These are phyloP conservation scores for Himalopsyche kuldschensis DNA, from an alignment of 2,888 invertebrate species.

Conservation along the genomic window DNA sequence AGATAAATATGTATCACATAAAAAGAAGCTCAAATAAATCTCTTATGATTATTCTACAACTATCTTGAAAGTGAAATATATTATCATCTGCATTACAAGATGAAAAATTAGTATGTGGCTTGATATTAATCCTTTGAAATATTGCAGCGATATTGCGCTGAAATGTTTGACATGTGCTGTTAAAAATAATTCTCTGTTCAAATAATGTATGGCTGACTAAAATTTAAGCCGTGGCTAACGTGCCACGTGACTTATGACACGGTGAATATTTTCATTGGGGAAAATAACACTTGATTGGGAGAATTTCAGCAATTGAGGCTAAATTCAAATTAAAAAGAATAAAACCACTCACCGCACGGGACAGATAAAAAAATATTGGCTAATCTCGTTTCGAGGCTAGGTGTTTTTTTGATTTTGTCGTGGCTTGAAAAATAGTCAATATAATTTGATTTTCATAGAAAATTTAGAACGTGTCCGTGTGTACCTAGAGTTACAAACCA, in stretches of 20 bases:
- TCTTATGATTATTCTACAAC: too few species aligned
- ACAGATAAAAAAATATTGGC: too few species aligned
- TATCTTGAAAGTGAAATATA: too few species aligned
- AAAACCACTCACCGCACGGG: background rate
- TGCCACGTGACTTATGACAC: background rate
- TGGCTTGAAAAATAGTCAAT: too few species aligned
- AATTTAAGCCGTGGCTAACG: background rate
- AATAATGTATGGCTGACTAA: background rate
- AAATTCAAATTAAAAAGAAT: background rate
- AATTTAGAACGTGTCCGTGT: too few species aligned
- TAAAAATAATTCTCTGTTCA: background rate
- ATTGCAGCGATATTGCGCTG: background rate
- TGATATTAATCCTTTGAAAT: background rate
- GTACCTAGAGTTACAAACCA: too few species aligned
- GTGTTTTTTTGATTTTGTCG: too few species aligned
- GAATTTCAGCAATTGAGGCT: background rate
- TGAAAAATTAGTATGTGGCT: background rate
- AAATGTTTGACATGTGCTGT: background rate
- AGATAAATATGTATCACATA: too few species aligned
- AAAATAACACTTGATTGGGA: background rate
- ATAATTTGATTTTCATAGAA: too few species aligned
- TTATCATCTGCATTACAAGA: too few species aligned
- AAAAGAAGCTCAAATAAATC: too few species aligned
- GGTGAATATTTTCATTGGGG: background rate
- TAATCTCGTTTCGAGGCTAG: too few species aligned